These are phyloP conservation scores for Platysternon megacephalum DNA, from an alignment of 2,113 vertebrate species.

Conservation along the genomic window DNA sequence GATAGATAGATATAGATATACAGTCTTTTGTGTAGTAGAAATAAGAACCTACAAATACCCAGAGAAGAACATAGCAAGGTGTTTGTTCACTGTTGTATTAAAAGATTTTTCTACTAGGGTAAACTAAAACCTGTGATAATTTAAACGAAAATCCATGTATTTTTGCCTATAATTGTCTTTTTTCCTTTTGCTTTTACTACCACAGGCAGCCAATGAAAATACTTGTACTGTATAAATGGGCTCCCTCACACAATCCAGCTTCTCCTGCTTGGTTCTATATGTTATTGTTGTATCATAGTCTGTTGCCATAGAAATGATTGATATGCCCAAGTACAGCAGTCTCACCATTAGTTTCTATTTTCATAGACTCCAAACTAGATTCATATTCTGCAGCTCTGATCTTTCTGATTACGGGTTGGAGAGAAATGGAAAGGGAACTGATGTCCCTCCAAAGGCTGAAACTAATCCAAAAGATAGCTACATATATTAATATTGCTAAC, in stretches of 20 bases:
- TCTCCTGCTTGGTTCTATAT: neutral
- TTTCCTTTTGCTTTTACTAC: neutral
- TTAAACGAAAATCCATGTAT: neutral
- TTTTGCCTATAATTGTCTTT: constrained; percentile 7
- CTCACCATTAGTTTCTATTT: constrained; percentile 26
- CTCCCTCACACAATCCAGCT: neutral
- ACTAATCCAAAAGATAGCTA: neutral
- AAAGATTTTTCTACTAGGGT: constrained; percentile 16
- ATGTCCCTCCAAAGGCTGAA: constrained; percentile 12
- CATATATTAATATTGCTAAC: neutral
- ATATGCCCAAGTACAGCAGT: constrained; percentile 36
- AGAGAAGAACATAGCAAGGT: constrained; percentile 4
- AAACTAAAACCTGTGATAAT: constrained; percentile 16
- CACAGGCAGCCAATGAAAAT: neutral
- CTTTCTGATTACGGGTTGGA: constrained; percentile 15
- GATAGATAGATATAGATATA: neutral
- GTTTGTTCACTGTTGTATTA: neutral
- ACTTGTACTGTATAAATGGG: neutral
- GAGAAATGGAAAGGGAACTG: neutral
- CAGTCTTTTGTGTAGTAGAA: neutral
- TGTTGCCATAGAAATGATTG: constrained; percentile 73
- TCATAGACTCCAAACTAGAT: neutral
- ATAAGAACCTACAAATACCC: constrained; percentile 10
- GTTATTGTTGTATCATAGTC: constrained; percentile 21
- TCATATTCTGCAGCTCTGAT: constrained; percentile 12